Evolutionary conservation across 2,113 vertebrate species (phyloP).

Genomic region (Odocoileus virginianus): DNA sequence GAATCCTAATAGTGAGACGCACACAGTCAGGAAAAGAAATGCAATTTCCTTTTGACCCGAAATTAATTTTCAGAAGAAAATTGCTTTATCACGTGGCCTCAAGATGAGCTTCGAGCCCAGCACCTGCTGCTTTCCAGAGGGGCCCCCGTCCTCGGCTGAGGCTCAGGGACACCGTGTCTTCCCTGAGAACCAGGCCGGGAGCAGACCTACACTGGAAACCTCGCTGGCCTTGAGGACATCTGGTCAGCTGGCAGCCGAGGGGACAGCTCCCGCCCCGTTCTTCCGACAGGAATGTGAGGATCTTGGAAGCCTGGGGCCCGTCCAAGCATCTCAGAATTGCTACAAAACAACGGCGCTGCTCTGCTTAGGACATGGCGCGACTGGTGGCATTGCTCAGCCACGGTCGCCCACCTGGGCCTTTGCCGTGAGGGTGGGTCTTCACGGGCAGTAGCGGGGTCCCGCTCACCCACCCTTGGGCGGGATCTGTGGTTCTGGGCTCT

Average conservation of each 20-base stretch:
- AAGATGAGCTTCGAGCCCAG: not conserved
- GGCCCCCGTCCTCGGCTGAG: not conserved
- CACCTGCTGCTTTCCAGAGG: not conserved
- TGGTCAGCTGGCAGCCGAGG: not conserved
- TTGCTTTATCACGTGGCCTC: not conserved
- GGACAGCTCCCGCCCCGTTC: not conserved
- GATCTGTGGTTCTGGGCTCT: not conserved
- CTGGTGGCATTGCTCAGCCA: not conserved
- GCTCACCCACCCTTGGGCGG: fast-evolving
- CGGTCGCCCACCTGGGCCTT: fast-evolving
- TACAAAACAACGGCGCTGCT: fast-evolving
- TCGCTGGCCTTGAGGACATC: conserved; percentile 24
- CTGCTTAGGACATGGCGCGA: not conserved
- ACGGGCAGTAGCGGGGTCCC: fast-evolving
- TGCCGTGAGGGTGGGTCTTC: not conserved
- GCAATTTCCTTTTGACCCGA: not conserved
- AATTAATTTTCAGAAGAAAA: conserved; percentile 45
- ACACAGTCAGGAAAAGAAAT: not conserved
- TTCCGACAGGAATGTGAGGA: not conserved
- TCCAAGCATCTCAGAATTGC: not conserved
- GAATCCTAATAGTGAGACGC: not conserved
- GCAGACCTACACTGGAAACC: not conserved
- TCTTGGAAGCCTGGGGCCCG: not conserved
- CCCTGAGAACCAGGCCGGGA: not conserved
- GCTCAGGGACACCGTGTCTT: not conserved